Base-by-base conservation (phyloP, 2,888 invertebrate species). In the Holacanthella duospinosa region DNA sequence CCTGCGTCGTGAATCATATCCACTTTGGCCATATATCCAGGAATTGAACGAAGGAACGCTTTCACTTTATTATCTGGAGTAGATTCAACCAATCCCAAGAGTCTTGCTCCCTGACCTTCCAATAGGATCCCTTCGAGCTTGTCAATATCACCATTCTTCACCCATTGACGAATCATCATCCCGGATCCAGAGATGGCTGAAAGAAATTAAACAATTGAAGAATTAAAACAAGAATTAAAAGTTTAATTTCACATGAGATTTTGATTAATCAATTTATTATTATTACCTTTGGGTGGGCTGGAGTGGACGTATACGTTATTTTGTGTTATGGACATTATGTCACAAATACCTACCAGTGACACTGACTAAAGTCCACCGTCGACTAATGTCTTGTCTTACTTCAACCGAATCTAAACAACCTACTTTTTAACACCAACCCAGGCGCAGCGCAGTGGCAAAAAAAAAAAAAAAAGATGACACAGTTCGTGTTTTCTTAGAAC, bases 1-100 rank as follows among this genome's bases (percentile, higher is more conserved):
- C 87, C 87, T 1, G 89, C 86, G 55, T 85, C 84, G 75, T 91
- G 90, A 1, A 89, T 80, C 53, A 86, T 82, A 58, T 86, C 84
- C 65, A 90, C 88, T 77, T 86, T 87, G 1, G 83, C 82, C 79
- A 90, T 83, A 68, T 88, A 82, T 55, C 81, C 81, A 0, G 87
- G 86, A 60, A 87, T 83, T 84, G 71, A 87, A 78, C 84, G 84
- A 70, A 87, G 79, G 75, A 86, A 86, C 61, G 80, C 81, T 69
- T 85, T 79, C 16, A 84, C 83, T 73, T 81, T 80, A 56, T 82
- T 79, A 74, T 84, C 84, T 1, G 81, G 78, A 0, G 84, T 82
- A 64, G 83, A 81, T 75, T 86, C 84, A 55, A 65, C 68, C 9
- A 71, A 55, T 3, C 85, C 85, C 62, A 86, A 75, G 54, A 87